Percentiles rank a stretch among this genome's conserved stretches.
phyloP scores from a whole-genome alignment of 2,113 vertebrate species.

The Hemiscyllium ocellatum region DNA sequence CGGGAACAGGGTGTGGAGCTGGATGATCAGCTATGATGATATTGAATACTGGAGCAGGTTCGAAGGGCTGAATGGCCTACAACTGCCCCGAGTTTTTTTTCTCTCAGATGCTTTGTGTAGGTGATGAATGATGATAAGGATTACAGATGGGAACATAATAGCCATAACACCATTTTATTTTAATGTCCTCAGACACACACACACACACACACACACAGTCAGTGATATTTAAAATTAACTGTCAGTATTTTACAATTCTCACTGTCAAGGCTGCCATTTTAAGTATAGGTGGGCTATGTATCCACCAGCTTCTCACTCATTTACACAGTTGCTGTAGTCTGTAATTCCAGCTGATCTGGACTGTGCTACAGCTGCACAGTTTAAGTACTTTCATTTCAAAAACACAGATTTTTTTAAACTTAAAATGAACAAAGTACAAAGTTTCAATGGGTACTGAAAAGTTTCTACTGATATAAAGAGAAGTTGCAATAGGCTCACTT shows the following conservation, averaged over 20 bases:
- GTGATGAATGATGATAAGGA: neutral
- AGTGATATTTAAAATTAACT: neutral
- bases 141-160: neutral
- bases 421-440: neutral
- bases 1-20: too few species aligned
- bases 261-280: neutral
- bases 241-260: neutral
- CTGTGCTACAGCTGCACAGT: neutral
- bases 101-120: neutral
- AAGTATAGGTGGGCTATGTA: neutral
- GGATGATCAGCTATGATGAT: too few species aligned
- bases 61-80: too few species aligned
- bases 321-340: neutral
- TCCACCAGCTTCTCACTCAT: neutral
- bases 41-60: too few species aligned
- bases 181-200: neutral
- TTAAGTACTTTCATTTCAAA: neutral
- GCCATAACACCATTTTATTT: neutral
- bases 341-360: neutral
- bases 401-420: neutral
- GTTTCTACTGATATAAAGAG: constrained; percentile 11
- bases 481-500: neutral
- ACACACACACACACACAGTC: neutral
- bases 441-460: neutral
- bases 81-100: neutral